phyloP scores from a whole-genome alignment of 1,140 invertebrate genomes.

The Microplitis mediator region DNA sequence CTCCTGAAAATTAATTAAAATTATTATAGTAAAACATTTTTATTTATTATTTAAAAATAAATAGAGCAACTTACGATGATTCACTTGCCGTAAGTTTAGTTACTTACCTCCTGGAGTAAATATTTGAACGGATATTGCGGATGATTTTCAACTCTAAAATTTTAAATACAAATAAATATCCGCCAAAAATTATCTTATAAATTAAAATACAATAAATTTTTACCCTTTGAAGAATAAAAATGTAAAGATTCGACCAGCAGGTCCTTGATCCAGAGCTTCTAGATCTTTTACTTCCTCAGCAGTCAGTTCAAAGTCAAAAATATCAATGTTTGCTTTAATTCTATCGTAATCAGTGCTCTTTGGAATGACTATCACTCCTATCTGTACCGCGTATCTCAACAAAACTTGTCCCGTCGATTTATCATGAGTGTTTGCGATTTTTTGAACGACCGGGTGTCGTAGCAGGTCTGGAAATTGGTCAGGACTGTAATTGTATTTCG shows the following conservation, averaged over 20 bases:
- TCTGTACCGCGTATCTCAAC: conserved; percentile 76
- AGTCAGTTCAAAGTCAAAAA: conserved; percentile 67
- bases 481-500: conserved; percentile 62
- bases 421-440: conserved; percentile 71
- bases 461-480: conserved; percentile 73
- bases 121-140: conserved; percentile 65
- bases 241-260: conserved; percentile 65
- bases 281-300: conserved; percentile 62
- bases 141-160: conserved; percentile 62
- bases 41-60: too few species aligned
- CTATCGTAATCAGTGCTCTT: conserved; percentile 79
- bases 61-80: neutral
- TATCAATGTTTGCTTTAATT: conserved; percentile 69
- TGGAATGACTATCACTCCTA: conserved; percentile 78
- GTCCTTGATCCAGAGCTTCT: conserved; percentile 63
- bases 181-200: neutral
- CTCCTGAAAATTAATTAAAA: neutral
- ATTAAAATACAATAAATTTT: neutral
- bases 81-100: neutral
- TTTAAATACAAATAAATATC: conserved; percentile 1
- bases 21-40: too few species aligned
- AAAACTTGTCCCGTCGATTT: conserved; percentile 81
- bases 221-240: conserved; percentile 67
- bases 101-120: conserved; percentile 34
- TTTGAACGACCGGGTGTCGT: conserved; percentile 69